Evolutionary conservation across 2,797 vertebrate species (phyloP), one percentile per base, ranked within the genome.

Genomic region (Tinamus major): DNA sequence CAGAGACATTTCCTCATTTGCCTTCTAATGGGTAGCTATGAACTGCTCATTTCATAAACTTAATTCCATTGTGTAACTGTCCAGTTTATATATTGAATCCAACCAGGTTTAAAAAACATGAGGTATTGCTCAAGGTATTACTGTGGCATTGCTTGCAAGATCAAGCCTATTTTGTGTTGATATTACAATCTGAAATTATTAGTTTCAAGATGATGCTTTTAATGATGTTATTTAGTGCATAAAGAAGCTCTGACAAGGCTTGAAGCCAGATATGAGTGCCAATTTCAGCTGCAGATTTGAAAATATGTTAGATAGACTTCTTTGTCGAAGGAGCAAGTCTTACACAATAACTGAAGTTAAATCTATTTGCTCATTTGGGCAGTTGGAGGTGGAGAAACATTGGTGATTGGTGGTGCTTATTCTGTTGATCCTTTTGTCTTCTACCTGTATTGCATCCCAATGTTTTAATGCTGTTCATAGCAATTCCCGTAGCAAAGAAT

Each of bases 31-130:
- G 68, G 27, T 62, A 61, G 64, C 68, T 78, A 24, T 18, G 89
- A 94, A 81, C 70, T 77, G 42, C 70, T 84, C 13, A 88, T 90
- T 65, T 90, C 5, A 18, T 6, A 44, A 65, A n/a, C 42, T 65
- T 83, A n/a, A 91, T 84, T 89, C 44, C 0, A 0, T 68, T 67
- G 23, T 24, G 18, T 56, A 63, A 61, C 78, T 67, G n/a, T 44
- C 68, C 0, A 0, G 14, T 76, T 69, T 72, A 9, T 44, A 18
- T 24, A 13, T 55, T 72, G 27, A 85, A 58, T 6, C 1, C 27
- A 24, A 12, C 13, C 17, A 35, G n/a, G 6, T 62, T 65, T 76
- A 69, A 80, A 87, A 85, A 80, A 2, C 55, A 71, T 33, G 69
- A 85, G 24, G 16, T 82, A 17, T 80, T 72, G 17, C 19, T 72